Conservation (phyloP, 2,113 vertebrate genomes). For the Ranitomeya variabilis region DNA sequence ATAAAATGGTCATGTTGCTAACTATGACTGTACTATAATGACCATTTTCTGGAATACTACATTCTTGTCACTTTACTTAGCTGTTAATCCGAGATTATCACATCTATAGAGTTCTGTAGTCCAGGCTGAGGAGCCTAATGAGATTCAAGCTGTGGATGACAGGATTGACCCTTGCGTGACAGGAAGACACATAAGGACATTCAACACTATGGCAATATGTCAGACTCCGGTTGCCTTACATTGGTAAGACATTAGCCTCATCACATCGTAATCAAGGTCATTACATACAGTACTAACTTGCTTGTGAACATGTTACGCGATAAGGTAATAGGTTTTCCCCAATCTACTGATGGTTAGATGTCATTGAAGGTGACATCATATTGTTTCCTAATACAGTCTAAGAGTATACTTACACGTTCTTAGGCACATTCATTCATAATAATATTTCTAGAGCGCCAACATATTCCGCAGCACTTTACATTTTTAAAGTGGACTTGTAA, state of each 20-base stretch:
- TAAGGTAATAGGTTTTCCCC: not conserved
- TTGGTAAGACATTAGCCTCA: not conserved
- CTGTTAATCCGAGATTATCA: conserved; percentile 49
- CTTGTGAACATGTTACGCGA: not conserved
- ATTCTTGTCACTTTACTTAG: conserved; percentile 35
- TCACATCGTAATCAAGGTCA: not conserved
- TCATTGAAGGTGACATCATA: not conserved
- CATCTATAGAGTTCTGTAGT: conserved; percentile 42
- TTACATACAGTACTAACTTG: not conserved
- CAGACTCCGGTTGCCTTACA: not conserved
- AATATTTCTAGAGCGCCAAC: too few relatives aligned
- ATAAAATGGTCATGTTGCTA: not conserved
- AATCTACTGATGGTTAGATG: not conserved
- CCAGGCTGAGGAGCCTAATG: conserved; percentile 38
- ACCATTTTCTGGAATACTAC: not conserved
- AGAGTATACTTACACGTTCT: too few relatives aligned
- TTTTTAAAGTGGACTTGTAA: too few relatives aligned
- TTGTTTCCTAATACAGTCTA: not conserved
- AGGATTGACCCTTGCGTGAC: conserved; percentile 17
- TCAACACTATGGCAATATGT: not conserved
- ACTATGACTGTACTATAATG: not conserved
- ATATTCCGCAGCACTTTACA: too few relatives aligned
- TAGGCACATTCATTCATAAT: too few relatives aligned
- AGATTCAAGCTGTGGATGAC: not conserved
- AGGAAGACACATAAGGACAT: not conserved